Evolutionary conservation across 1,140 invertebrate genomes (phyloP).

Genomic region (Bombus fervidus): DNA sequence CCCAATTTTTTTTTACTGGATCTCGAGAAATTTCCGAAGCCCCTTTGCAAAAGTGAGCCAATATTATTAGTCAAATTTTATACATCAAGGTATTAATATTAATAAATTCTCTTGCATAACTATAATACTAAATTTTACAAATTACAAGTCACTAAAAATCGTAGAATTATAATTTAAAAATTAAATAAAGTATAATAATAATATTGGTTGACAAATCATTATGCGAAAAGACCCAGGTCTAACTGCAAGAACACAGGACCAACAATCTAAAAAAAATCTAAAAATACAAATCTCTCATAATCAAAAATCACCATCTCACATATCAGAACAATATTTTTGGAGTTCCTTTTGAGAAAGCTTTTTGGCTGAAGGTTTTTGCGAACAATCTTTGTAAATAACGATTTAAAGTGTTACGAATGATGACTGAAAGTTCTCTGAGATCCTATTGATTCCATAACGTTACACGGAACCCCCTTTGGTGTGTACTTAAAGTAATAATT

Average conservation of each 20-base stretch:
- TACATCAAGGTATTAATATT: background rate
- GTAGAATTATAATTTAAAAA: background rate
- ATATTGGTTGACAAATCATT: background rate
- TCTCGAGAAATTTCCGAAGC: constrained; percentile 55
- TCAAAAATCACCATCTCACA: constrained; percentile 6
- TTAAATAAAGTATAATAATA: background rate
- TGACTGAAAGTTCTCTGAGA: constrained; percentile 46
- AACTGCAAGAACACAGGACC: background rate
- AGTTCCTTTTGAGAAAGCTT: background rate
- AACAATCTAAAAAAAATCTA: background rate
- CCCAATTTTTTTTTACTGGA: constrained; percentile 6
- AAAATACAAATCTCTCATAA: constrained; percentile 7
- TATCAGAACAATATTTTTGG: constrained; percentile 38
- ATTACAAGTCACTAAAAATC: background rate
- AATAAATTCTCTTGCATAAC: background rate
- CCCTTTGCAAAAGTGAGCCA: background rate
- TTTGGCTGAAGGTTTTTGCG: background rate
- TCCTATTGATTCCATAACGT: constrained; percentile 40
- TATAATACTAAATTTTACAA: background rate
- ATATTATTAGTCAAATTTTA: background rate
- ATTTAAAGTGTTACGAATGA: background rate
- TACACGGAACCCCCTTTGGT: constrained; percentile 48
- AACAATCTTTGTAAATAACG: constrained; percentile 19
- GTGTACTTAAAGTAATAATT: constrained; percentile 50
- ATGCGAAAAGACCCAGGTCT: background rate